Percentiles rank a stretch among this genome's conserved stretches.
phyloP scores from a whole-genome alignment of 1,140 invertebrate species.

The Drosophila yakuba region DNA sequence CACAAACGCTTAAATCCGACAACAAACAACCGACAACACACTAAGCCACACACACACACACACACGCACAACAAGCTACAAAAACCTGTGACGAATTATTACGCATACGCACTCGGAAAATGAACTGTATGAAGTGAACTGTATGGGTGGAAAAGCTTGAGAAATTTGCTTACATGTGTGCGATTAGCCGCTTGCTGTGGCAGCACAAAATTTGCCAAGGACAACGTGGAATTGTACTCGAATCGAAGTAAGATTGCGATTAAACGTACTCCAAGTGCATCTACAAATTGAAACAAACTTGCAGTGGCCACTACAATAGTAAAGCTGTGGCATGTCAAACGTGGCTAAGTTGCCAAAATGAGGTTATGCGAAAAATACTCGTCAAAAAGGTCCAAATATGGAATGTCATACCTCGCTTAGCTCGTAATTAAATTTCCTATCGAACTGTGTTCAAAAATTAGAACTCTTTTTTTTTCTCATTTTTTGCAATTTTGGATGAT shows the following conservation, averaged over 20 bases:
- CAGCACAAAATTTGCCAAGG: slow-evolving; percentile 4
- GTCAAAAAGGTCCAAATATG: background rate
- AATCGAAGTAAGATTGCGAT: background rate
- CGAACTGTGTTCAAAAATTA: too few relatives aligned
- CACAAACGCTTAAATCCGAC: slow-evolving; percentile 68
- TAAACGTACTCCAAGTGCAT: background rate
- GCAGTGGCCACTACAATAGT: background rate
- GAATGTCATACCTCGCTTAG: too few relatives aligned
- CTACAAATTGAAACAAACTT: background rate
- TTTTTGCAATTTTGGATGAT: too few relatives aligned
- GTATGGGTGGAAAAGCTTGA: slow-evolving; percentile 18
- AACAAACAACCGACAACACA: slow-evolving; percentile 1
- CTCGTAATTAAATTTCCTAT: too few relatives aligned
- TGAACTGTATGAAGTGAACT: slow-evolving; percentile 4
- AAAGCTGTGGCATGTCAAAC: background rate
- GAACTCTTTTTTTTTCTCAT: too few relatives aligned
- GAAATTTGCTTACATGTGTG: slow-evolving; percentile 58
- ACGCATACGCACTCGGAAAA: slow-evolving; percentile 14
- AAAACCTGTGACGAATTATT: slow-evolving; percentile 68
- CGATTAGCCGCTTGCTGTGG: slow-evolving; percentile 38
- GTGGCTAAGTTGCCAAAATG: too few relatives aligned
- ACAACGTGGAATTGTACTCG: background rate
- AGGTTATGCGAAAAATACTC: too few relatives aligned
- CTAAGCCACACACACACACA: background rate
- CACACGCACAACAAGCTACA: slow-evolving; percentile 4